These are phyloP conservation scores for Hippopotamyrus pictus DNA, from an alignment of 2,797 vertebrate genomes.

Conservation along the genomic window DNA sequence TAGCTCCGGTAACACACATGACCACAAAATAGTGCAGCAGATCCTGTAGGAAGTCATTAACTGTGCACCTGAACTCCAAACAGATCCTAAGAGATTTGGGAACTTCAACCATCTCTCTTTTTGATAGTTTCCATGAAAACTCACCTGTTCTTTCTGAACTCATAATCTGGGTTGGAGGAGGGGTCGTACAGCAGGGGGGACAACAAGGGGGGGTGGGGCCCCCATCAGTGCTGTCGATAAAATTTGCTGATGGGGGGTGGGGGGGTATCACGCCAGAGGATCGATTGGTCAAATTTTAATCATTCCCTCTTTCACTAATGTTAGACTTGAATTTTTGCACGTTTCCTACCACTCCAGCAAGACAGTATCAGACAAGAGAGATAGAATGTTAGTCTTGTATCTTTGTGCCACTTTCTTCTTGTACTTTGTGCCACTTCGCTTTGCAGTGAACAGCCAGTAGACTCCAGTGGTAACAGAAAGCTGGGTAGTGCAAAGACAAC, in stretches of 20 bases:
- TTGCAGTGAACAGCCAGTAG: not conserved
- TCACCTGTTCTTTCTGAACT: not conserved
- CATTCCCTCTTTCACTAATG: not conserved
- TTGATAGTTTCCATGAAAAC: not conserved
- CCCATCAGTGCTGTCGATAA: not conserved
- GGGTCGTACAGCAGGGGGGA: not conserved
- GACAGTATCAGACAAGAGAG: too few species aligned
- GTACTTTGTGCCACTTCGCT: not conserved
- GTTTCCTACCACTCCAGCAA: too few species aligned
- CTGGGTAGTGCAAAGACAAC: not conserved
- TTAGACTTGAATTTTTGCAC: too few species aligned
- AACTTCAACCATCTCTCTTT: not conserved
- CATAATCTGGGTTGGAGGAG: not conserved
- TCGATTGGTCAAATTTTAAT: not conserved
- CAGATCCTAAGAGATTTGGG: not conserved
- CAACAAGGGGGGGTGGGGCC: not conserved
- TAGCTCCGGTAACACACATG: not conserved
- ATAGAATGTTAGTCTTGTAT: not conserved
- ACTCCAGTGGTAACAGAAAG: not conserved
- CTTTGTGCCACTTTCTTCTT: not conserved
- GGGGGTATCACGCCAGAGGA: not conserved
- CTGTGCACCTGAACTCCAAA: not conserved
- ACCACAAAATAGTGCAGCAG: not conserved
- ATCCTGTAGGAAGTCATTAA: not conserved
- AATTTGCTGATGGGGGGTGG: not conserved